Conservation (phyloP, 2,888 invertebrate species). For the Ypsolopha scabrella region DNA sequence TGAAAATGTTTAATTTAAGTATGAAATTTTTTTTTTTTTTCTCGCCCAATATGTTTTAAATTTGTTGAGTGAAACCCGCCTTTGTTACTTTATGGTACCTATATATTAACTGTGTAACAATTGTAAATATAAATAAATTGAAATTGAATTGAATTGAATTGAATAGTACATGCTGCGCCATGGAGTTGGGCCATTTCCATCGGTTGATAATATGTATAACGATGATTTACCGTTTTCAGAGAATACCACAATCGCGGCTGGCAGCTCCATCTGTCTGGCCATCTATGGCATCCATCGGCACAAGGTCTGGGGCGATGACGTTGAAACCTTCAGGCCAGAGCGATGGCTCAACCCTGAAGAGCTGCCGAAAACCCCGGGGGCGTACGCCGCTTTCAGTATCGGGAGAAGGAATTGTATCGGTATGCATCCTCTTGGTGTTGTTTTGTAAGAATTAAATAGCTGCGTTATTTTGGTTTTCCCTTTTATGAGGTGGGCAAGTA, state of each 20-base stretch:
- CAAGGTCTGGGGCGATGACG: conserved; percentile 36
- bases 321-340: conserved; percentile 34
- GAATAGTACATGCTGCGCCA: background rate
- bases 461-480: too few species aligned
- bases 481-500: too few species aligned
- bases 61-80: too few species aligned
- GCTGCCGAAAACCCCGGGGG: conserved; percentile 28
- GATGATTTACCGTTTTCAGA: conserved; percentile 13
- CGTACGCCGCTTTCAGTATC: conserved; percentile 34
- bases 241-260: conserved; percentile 32
- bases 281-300: conserved; percentile 34
- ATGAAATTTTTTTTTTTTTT: too few species aligned
- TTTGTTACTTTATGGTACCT: too few species aligned
- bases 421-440: conserved; percentile 10
- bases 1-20: too few species aligned
- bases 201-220: background rate
- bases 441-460: background rate
- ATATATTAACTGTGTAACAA: too few species aligned
- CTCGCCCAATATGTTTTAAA: too few species aligned
- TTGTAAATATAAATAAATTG: too few species aligned
- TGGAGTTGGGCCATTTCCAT: background rate
- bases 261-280: conserved; percentile 29
- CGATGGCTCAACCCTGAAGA: conserved; percentile 32
- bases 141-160: too few species aligned
- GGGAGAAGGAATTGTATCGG: conserved; percentile 42